Percentiles rank a stretch among this genome's conserved stretches.
Evolutionary conservation across 1,140 invertebrate species (phyloP).

Genomic region (Trichomalopsis sarcophagae): DNA sequence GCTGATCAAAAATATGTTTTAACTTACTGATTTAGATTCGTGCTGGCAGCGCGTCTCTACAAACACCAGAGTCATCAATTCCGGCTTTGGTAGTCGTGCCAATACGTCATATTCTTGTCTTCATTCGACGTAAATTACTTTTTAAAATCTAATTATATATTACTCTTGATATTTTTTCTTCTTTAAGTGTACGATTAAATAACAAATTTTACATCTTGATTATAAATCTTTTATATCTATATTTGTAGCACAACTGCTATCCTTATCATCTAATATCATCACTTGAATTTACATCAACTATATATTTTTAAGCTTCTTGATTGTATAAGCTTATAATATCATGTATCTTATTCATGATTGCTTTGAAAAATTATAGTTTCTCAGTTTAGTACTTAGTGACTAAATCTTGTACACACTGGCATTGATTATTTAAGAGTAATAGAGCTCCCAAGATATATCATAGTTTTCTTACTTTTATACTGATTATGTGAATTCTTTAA

Average conservation of each 20-base stretch:
- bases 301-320: conserved; percentile 18
- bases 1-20: background rate
- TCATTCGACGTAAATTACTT: background rate
- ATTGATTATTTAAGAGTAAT: conserved; percentile 11
- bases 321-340: conserved; percentile 30
- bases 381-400: background rate
- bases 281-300: background rate
- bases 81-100: background rate
- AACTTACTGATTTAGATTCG: conserved; percentile 4
- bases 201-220: conserved; percentile 28
- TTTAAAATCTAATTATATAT: background rate
- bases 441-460: background rate
- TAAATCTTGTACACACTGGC: conserved; percentile 12
- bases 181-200: background rate
- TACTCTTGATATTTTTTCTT: background rate
- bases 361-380: conserved; percentile 8
- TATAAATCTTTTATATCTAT: background rate
- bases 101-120: background rate
- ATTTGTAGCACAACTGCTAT: background rate
- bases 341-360: conserved; percentile 5
- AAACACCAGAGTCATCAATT: background rate
- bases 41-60: background rate
- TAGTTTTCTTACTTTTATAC: background rate
- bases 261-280: conserved; percentile 36
- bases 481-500: conserved; percentile 16